Percentiles rank a stretch among this genome's conserved stretches.
Evolutionary conservation across 1,140 invertebrate species (phyloP).

Genomic region (Brachionus plicatilis): DNA sequence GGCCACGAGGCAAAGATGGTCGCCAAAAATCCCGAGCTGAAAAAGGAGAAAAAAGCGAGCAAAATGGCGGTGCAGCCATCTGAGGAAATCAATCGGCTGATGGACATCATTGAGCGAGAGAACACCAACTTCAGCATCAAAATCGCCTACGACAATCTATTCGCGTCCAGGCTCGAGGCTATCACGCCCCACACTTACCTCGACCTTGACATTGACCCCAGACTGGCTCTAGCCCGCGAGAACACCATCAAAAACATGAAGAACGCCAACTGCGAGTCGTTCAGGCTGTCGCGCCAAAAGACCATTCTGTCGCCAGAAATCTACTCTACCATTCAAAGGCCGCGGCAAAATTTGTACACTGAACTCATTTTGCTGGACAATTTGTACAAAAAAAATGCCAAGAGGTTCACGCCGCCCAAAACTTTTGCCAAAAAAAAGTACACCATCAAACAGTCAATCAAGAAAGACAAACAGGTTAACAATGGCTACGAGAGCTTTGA

Average conservation of each 20-base stretch:
- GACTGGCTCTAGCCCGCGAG: background rate
- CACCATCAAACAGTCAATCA: background rate
- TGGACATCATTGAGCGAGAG: conserved; percentile 13
- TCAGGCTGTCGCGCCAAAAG: background rate
- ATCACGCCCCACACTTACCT: conserved; percentile 15
- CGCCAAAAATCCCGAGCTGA: background rate
- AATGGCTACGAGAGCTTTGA: background rate
- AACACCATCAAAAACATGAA: conserved; percentile 15
- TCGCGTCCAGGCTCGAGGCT: background rate
- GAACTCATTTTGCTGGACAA: background rate
- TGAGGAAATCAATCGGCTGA: background rate
- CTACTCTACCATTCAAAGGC: background rate
- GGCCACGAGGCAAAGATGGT: background rate
- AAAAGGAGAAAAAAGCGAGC: background rate
- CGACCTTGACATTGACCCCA: conserved; percentile 5
- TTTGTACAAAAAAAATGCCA: background rate
- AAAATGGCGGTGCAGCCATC: background rate
- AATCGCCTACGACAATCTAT: conserved; percentile 8
- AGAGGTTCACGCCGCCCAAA: background rate
- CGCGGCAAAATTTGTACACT: background rate
- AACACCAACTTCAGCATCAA: conserved; percentile 30
- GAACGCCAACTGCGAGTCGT: background rate
- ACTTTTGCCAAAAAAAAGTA: background rate
- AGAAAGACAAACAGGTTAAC: background rate
- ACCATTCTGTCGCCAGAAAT: background rate